These are phyloP conservation scores for Podarcis cretensis DNA, from an alignment of 2,113 vertebrate genomes.

Conservation along the genomic window DNA sequence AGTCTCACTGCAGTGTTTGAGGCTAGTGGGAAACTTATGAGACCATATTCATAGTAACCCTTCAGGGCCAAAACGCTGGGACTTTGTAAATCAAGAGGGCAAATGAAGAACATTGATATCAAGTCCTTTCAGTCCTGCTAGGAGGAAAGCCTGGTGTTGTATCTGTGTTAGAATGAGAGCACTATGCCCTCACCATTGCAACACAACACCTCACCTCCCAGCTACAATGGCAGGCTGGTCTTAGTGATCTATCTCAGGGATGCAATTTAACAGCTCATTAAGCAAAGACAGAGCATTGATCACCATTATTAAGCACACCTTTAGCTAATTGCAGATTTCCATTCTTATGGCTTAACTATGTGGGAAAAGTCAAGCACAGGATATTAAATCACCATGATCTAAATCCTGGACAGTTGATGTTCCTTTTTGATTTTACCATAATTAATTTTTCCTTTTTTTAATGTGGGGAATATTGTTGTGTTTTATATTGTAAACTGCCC, in stretches of 20 bases:
- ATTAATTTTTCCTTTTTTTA: no score
- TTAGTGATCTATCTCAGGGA: neutral
- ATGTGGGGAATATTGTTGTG: no score
- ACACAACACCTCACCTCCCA: neutral
- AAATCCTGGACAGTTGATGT: no score
- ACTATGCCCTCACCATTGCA: neutral
- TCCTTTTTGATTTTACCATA: no score
- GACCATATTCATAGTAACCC: neutral
- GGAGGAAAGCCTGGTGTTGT: neutral
- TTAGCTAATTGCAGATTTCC: constrained; percentile 49
- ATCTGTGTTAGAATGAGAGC: neutral
- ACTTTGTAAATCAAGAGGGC: neutral
- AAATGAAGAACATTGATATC: neutral
- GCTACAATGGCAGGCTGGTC: neutral
- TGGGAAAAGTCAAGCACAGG: constrained; percentile 41
- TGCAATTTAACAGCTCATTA: constrained; percentile 53
- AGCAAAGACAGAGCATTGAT: constrained; percentile 55
- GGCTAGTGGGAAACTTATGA: neutral
- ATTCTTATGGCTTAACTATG: constrained; percentile 46
- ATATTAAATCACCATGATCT: constrained; percentile 48
- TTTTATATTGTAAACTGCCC: no score
- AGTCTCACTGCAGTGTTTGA: neutral
- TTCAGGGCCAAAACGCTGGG: neutral
- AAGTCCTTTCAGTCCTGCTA: neutral
- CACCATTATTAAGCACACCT: neutral